Percentiles rank a stretch among this genome's conserved stretches.
Conservation (phyloP, 2,797 vertebrate species). For the Avahi laniger region DNA sequence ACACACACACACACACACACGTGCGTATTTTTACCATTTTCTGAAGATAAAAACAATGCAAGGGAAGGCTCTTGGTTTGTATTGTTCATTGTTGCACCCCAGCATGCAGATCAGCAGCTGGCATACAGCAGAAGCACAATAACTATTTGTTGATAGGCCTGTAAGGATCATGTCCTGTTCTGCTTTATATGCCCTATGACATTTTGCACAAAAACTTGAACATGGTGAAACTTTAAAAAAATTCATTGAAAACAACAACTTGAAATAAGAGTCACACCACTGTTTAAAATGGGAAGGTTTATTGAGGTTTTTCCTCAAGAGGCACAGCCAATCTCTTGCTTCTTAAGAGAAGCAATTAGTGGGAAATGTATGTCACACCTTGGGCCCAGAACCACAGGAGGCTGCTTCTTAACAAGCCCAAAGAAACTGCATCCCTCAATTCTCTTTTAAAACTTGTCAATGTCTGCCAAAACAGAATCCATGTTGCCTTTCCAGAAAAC, state of each 20-base stretch:
- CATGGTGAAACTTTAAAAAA: neutral
- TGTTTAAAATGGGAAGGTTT: conserved; percentile 69
- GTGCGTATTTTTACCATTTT: neutral
- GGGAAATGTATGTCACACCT: conserved; percentile 41
- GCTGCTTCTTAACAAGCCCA: conserved; percentile 32
- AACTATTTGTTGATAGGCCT: neutral
- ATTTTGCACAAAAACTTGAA: neutral
- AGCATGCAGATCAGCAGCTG: neutral
- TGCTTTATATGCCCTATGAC: neutral
- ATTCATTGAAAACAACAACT: neutral
- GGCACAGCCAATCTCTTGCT: conserved; percentile 55
- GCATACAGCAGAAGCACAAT: neutral
- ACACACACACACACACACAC: neutral
- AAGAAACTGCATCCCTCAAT: neutral
- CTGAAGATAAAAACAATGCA: neutral
- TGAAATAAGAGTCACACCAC: conserved; percentile 56
- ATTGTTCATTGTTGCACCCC: neutral
- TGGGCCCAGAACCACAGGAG: conserved; percentile 12
- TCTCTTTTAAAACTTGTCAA: conserved; percentile 1
- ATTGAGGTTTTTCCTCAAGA: conserved; percentile 63
- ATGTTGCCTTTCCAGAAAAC: conserved; percentile 15
- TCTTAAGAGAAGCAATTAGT: conserved; percentile 61
- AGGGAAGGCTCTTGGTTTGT: neutral
- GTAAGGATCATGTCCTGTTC: neutral
- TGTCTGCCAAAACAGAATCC: conserved; percentile 36